These are phyloP conservation scores for Pammene aurita DNA, from an alignment of 2,888 invertebrate species.

Conservation along the genomic window DNA sequence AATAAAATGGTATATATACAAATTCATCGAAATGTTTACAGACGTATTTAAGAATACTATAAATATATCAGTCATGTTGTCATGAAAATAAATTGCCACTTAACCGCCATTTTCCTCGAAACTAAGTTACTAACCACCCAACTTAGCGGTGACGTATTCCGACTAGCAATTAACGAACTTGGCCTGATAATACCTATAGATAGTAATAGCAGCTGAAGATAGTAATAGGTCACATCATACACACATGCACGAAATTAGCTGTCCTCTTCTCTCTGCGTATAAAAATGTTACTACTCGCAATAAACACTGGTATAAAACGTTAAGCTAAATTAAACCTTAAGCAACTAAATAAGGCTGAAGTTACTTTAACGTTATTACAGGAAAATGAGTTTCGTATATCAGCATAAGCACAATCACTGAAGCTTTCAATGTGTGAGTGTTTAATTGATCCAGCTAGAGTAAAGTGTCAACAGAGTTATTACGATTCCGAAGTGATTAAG, in stretches of 20 bases:
- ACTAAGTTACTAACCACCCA: conserved; percentile 8
- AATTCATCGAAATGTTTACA: no score
- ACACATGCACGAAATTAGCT: conserved; percentile 29
- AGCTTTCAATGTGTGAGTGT: conserved; percentile 60
- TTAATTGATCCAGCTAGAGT: conserved; percentile 59
- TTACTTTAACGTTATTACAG: conserved; percentile 38
- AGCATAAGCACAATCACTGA: conserved; percentile 26
- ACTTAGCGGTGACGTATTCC: conserved; percentile 20
- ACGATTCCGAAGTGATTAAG: conserved; percentile 28
- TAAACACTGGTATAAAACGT: conserved; percentile 45
- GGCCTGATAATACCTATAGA: conserved; percentile 49
- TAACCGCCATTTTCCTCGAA: not conserved
- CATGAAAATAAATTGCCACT: not conserved
- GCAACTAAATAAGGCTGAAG: conserved; percentile 39
- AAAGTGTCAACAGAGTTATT: conserved; percentile 38
- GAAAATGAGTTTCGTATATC: conserved; percentile 44
- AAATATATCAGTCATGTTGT: not conserved
- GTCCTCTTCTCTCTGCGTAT: conserved; percentile 48
- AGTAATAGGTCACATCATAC: conserved; percentile 51
- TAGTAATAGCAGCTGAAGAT: conserved; percentile 54
- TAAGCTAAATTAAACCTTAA: conserved; percentile 42
- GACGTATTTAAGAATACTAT: no score
- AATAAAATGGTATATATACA: no score
- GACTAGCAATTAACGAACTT: conserved; percentile 43
- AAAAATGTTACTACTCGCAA: conserved; percentile 54